Base-by-base conservation (phyloP, 2,888 invertebrate species). In the Augiades crinisus region DNA sequence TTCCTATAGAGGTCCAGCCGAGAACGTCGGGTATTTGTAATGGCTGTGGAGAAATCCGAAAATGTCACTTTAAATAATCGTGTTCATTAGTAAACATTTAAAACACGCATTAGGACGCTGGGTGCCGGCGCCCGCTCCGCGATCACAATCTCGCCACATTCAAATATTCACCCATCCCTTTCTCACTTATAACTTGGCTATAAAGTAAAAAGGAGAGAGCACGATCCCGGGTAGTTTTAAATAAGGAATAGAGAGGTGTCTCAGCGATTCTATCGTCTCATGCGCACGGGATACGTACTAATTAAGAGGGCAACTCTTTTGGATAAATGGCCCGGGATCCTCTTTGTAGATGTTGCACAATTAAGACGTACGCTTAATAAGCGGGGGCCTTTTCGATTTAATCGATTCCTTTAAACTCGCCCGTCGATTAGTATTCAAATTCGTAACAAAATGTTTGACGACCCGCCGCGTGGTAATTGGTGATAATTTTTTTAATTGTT, bases 21-120 rank as follows among this genome's bases (percentile, higher is more conserved):
- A 63, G 43, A 36, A 62, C 61, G 61, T 60, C 61, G 63, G 60
- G 67, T 61, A 72, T 74, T 68, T 67, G 69, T 74, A 71, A 73
- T 46, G 52, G 40, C 22, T 46, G 59, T 61, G 60, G 78, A 81
- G 77, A 85, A 86, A 87, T 83, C 79, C 75, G 72, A 80, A 86
- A 85, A 84, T 82, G 86, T 86, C 87, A 84, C 84, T 82, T 87
- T 81, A 85, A 87, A 85, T 88, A 87, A 88, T 87, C 82, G 81
- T 85, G 81, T 81, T 87, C 86, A 86, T 89, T 89, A 88, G 85
- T 86, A 84, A 83, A 85, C 86, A 87, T 88, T 87, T 84, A 82
- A 87, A 79, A 82, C 84, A 79, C 78, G 83, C 85, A 86, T 87
- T 87, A 86, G 80, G 78, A 74, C 71, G 78, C 64, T 75, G 83